Percentiles rank a stretch among this genome's conserved stretches.
These are phyloP conservation scores for Saguinus imperator DNA, from an alignment of 2,113 vertebrate species.

Conservation along the genomic window DNA sequence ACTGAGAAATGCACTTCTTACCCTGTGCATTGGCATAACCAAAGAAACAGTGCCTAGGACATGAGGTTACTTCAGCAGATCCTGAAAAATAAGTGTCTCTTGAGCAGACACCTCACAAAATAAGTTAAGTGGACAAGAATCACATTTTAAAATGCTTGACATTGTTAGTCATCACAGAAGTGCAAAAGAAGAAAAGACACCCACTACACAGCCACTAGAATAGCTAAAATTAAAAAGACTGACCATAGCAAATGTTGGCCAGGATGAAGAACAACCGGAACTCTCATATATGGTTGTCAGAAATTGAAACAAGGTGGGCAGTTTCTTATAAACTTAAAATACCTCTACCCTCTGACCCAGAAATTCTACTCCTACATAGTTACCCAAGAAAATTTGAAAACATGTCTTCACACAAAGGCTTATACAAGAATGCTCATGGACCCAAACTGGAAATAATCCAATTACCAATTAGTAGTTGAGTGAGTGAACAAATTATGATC, in stretches of 20 bases:
- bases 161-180: slow-evolving; percentile 34
- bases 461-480: neutral
- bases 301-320: neutral
- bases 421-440: neutral
- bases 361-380: slow-evolving; percentile 20
- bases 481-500: neutral
- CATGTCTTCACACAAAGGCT: neutral
- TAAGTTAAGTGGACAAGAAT: neutral
- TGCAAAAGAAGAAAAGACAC: neutral
- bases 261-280: slow-evolving; percentile 15
- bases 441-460: neutral
- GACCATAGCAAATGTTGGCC: slow-evolving; percentile 23
- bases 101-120: neutral
- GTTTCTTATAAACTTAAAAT: slow-evolving; percentile 43
- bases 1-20: neutral
- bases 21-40: neutral
- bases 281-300: neutral
- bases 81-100: neutral
- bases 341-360: neutral
- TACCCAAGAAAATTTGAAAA: slow-evolving; percentile 27
- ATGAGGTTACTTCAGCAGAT: neutral
- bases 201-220: neutral
- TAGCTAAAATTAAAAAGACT: slow-evolving; percentile 52
- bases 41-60: neutral
- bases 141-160: neutral